Base-by-base conservation (phyloP, 1,140 invertebrate species). In the Drosophila tani region DNA sequence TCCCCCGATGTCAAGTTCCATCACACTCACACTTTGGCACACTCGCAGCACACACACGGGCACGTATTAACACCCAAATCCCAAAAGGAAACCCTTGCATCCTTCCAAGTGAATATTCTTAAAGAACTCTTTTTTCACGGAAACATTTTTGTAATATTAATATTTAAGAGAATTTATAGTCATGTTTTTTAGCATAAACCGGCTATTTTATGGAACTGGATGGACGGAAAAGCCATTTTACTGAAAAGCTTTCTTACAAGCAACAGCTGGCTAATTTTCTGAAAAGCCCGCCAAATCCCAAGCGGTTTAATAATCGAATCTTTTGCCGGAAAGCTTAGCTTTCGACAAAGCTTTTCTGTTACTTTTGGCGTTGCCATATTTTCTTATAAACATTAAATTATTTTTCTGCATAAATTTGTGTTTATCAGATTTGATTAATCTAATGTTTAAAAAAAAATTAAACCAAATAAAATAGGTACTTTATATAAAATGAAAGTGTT, bases 221-320 rank as follows among this genome's bases (percentile, higher is more conserved):
- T 21, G 43, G 29, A 17, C 35, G 7, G 8, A 29, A 79, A 81
- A 57, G 47, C 41, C 55, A 46, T 58, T 66, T 7, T 35, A 15
- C 8, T 12, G 9, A 21, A 71, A 87, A 87, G 83, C 84, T 87
- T 8, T 8, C 0, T 0, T 2, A 21, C n/a, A 56, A 81, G 78
- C 84, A 90, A 88, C 84, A 88, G 84, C 85, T 88, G 84, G 47
- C 77, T 43, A 35, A 35, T 79, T 58, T 63, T 21, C 38, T 15
- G 67, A 74, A 83, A 82, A 71, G 79, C 66, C 29, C 62, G 64
- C 77, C 29, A 43, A 66, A 49, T 63, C 50, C 62, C n/a, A 51
- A 58, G 49, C 35, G 38, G 51, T 63, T 63, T 59, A 49, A 46
- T 67, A 32, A 56, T 73, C 57, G 45, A 17, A 49, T 0, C 17